Conservation (phyloP, 2,888 invertebrate genomes). For the Synanthedon tipuliformis region DNA sequence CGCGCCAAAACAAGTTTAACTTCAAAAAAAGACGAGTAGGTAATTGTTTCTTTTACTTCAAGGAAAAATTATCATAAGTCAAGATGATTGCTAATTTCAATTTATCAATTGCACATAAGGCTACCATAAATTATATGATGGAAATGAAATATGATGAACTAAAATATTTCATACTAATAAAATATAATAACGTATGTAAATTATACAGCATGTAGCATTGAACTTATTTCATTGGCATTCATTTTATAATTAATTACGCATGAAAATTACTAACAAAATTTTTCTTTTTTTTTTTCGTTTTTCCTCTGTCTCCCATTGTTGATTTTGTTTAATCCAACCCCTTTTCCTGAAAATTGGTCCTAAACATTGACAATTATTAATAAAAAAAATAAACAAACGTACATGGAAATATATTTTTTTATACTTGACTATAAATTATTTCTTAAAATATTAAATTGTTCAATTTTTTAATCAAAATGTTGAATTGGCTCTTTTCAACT, state of each 20-base stretch:
- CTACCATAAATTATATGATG: no score
- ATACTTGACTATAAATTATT: background rate
- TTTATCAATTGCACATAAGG: no score
- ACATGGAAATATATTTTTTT: background rate
- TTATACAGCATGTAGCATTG: background rate
- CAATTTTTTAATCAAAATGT: constrained; percentile 5
- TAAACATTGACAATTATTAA: background rate
- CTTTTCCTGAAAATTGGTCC: constrained; percentile 6
- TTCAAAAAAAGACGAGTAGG: no score
- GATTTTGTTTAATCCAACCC: constrained; percentile 27
- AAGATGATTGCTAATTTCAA: no score
- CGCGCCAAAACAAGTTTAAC: no score
- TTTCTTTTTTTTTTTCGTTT: constrained; percentile 20
- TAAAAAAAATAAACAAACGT: background rate
- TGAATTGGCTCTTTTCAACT: constrained; percentile 31
- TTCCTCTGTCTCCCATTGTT: constrained; percentile 24
- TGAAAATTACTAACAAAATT: constrained; percentile 35
- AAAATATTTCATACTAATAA: no score
- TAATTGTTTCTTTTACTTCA: no score
- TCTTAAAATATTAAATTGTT: background rate
- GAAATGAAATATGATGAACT: no score
- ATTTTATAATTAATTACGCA: constrained; percentile 11
- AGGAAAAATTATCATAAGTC: no score
- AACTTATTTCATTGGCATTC: constrained; percentile 5
- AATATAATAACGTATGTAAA: no score